A percentile compares a stretch with the other conserved stretches of the same genome.
phyloP scores from a whole-genome alignment of 2,888 invertebrate species.

The Odontothrips loti region DNA sequence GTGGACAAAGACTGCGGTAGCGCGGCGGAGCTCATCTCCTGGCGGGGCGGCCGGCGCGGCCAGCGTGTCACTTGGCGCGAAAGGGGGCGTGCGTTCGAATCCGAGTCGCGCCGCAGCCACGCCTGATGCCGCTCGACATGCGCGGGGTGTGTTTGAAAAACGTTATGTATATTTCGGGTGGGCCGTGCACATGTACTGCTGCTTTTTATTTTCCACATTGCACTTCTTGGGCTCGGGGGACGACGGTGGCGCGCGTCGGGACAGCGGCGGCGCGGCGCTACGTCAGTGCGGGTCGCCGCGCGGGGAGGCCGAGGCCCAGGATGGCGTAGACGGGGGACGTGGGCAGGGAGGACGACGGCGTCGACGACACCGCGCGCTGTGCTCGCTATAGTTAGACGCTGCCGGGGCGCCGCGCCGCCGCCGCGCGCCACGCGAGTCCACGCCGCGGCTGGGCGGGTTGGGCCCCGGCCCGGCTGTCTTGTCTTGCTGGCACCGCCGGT shows the following conservation, averaged over 20 bases:
- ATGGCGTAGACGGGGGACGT: neutral
- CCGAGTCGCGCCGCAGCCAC: too few relatives aligned
- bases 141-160: too few relatives aligned
- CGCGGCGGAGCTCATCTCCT: too few relatives aligned
- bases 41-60: too few relatives aligned
- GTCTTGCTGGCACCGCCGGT: neutral
- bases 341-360: neutral
- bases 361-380: neutral
- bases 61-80: too few relatives aligned
- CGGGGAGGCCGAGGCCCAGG: neutral
- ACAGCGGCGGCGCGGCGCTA: neutral
- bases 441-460: neutral
- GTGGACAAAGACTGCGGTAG: too few relatives aligned
- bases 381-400: constrained; percentile 21
- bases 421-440: neutral
- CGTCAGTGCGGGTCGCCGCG: neutral
- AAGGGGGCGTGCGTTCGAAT: too few relatives aligned
- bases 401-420: neutral
- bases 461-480: neutral
- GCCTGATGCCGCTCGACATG: too few relatives aligned
- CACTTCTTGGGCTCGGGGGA: too few relatives aligned
- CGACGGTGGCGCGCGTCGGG: neutral
- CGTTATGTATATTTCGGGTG: too few relatives aligned
- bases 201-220: too few relatives aligned
- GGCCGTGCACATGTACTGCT: too few relatives aligned